A percentile compares a stretch with the other conserved stretches of the same genome.
Conservation (phyloP, 2,888 invertebrate genomes). For the Lepidochitona cinerea region DNA sequence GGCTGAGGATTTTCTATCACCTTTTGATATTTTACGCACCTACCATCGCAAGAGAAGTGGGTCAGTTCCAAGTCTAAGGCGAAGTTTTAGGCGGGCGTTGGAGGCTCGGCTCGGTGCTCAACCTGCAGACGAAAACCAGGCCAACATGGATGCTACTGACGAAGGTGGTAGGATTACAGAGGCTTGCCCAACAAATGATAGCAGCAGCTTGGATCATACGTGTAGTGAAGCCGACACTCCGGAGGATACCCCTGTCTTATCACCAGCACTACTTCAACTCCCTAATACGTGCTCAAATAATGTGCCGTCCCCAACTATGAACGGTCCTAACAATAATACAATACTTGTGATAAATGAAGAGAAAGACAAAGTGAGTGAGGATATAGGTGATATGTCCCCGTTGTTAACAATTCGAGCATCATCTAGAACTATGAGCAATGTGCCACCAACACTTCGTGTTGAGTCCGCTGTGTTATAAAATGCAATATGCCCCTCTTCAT, state of each 20-base stretch:
- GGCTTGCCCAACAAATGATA: neutral
- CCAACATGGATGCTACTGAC: neutral
- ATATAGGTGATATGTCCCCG: neutral
- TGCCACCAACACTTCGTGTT: neutral
- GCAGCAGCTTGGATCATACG: neutral
- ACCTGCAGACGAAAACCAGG: neutral
- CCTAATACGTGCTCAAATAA: neutral
- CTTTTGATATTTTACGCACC: neutral
- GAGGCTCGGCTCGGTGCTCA: neutral
- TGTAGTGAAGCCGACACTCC: neutral
- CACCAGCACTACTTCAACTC: neutral
- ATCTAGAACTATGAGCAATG: neutral
- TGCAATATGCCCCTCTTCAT: too few species aligned
- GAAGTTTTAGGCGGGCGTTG: neutral
- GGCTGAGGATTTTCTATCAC: neutral
- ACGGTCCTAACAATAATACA: neutral
- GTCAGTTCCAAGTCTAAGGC: neutral
- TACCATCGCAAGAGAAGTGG: neutral
- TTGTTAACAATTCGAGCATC: neutral
- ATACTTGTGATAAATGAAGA: neutral
- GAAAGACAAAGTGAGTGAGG: neutral
- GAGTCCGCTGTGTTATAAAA: neutral
- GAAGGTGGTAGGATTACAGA: neutral
- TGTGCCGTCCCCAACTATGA: neutral
- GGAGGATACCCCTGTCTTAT: neutral